Evolutionary conservation across 2,888 invertebrate genomes (phyloP).

Genomic region (Platynereis dumerilii): DNA sequence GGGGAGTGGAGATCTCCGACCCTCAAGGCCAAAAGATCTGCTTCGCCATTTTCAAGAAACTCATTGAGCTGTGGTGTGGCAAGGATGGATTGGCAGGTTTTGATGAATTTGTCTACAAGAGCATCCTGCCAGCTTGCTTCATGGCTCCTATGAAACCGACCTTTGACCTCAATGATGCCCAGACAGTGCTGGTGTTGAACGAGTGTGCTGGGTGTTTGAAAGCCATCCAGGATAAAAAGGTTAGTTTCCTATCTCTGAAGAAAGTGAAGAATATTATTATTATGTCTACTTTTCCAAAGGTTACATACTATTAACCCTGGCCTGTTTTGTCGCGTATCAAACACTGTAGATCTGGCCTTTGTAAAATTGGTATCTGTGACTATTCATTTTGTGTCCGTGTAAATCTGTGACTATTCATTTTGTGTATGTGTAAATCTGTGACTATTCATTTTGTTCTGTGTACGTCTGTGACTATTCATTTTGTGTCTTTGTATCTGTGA

Average conservation of each 20-base stretch:
- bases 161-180: slow-evolving; percentile 67
- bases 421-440: too few relatives aligned
- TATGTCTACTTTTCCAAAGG: too few relatives aligned
- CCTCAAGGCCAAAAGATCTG: slow-evolving; percentile 67
- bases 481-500: too few relatives aligned
- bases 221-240: slow-evolving; percentile 29
- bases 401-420: too few relatives aligned
- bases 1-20: slow-evolving; percentile 66
- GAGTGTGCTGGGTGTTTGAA: slow-evolving; percentile 35
- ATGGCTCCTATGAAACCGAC: slow-evolving; percentile 66
- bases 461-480: too few relatives aligned
- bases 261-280: not conserved
- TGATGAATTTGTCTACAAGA: slow-evolving; percentile 66
- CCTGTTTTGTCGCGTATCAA: too few relatives aligned
- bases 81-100: slow-evolving; percentile 64
- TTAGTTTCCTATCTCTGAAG: slow-evolving; percentile 5
- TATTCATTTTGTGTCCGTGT: too few relatives aligned
- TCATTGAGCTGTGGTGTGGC: slow-evolving; percentile 63
- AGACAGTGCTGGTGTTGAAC: slow-evolving; percentile 60
- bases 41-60: slow-evolving; percentile 63
- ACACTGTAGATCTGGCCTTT: too few relatives aligned
- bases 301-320: too few relatives aligned
- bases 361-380: too few relatives aligned
- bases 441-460: too few relatives aligned
- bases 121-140: slow-evolving; percentile 68